A percentile compares a stretch with the other conserved stretches of the same genome.
phyloP scores from a whole-genome alignment of 2,888 invertebrate genomes.

The Leuctra nigra region DNA sequence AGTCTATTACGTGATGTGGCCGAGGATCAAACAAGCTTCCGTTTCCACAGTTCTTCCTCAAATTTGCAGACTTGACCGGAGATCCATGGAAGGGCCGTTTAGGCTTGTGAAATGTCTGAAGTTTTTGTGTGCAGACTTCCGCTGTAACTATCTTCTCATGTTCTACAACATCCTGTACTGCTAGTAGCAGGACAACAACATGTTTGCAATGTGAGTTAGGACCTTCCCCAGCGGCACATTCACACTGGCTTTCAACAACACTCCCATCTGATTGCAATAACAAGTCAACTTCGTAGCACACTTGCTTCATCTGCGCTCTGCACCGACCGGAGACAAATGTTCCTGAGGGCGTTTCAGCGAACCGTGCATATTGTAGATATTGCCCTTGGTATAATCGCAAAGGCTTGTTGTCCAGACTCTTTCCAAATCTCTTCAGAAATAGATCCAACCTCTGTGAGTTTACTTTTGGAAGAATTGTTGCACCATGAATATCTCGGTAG shows the following conservation, averaged over 20 bases:
- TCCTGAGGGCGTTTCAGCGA: not conserved
- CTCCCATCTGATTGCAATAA: constrained; percentile 6
- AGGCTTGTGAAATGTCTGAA: constrained; percentile 23
- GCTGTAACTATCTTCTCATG: not conserved
- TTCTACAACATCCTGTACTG: not conserved
- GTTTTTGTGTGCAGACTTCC: constrained; percentile 17
- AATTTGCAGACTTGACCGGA: constrained; percentile 17
- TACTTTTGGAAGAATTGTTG: too few species aligned
- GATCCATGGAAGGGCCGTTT: constrained; percentile 16
- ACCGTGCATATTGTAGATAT: not conserved
- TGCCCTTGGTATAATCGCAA: not conserved
- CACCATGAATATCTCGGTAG: too few species aligned
- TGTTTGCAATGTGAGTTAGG: constrained; percentile 24
- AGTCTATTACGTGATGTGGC: not conserved
- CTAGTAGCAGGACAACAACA: constrained; percentile 19
- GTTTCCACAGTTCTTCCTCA: not conserved
- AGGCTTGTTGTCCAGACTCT: not conserved
- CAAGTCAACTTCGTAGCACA: constrained; percentile 20
- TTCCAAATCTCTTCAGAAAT: too few species aligned
- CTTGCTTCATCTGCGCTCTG: constrained; percentile 23
- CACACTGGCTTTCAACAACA: constrained; percentile 22
- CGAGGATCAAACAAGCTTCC: not conserved
- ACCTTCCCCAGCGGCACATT: constrained; percentile 24
- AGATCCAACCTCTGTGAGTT: too few species aligned
- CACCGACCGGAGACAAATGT: constrained; percentile 18